phyloP scores from a whole-genome alignment of 2,888 invertebrate genomes.

The Leptinotarsa rubiginosa region DNA sequence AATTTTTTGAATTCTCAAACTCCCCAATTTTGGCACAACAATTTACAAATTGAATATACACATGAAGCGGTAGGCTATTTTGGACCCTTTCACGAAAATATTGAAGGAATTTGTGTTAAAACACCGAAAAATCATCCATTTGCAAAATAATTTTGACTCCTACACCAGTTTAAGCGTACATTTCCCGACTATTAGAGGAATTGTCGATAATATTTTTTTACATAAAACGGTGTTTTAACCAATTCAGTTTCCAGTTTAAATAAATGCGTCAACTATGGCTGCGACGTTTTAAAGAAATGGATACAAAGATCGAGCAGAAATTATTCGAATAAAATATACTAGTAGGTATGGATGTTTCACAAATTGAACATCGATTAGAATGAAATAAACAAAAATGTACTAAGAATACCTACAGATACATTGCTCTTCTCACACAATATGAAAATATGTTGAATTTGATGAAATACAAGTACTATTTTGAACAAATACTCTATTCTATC shows the following conservation, averaged over 20 bases:
- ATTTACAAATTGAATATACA: conserved; percentile 25
- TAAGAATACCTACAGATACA: background rate
- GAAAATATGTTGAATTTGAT: background rate
- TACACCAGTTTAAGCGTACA: conserved; percentile 53
- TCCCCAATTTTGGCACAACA: conserved; percentile 33
- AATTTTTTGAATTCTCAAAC: too few species aligned
- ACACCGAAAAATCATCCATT: conserved; percentile 51
- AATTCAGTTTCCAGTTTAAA: conserved; percentile 31
- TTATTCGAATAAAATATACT: too few species aligned
- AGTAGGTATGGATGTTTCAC: too few species aligned
- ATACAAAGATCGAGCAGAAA: too few species aligned
- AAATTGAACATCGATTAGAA: background rate
- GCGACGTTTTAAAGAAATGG: background rate
- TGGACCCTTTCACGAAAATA: conserved; percentile 62
- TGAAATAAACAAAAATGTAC: background rate
- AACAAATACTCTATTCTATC: background rate
- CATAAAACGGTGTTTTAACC: conserved; percentile 57
- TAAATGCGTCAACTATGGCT: conserved; percentile 7
- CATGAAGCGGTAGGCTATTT: conserved; percentile 57
- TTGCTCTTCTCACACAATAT: background rate
- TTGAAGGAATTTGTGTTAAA: conserved; percentile 50
- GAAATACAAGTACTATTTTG: background rate
- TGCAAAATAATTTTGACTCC: conserved; percentile 30
- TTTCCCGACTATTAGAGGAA: conserved; percentile 46
- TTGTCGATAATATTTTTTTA: conserved; percentile 13